Evolutionary conservation across 1,140 invertebrate genomes (phyloP).

Genomic region (Magallana gigas): DNA sequence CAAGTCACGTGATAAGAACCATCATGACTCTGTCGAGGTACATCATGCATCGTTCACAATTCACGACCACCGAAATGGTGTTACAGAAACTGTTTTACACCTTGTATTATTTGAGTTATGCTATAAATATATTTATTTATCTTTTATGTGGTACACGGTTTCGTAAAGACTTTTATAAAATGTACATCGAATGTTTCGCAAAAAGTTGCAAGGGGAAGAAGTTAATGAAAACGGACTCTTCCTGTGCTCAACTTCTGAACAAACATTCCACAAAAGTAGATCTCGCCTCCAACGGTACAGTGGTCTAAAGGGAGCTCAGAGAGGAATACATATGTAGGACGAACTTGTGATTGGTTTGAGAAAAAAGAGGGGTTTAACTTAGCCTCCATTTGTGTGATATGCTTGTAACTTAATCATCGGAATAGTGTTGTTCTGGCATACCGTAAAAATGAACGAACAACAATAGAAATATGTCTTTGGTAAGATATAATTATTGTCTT

Average conservation of each 20-base stretch:
- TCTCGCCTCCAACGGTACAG: no score
- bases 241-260: background rate
- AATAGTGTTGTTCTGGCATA: no score
- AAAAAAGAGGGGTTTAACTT: no score
- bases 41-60: slow-evolving; percentile 7
- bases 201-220: background rate
- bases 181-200: slow-evolving; percentile 37
- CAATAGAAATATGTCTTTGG: no score
- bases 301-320: no score
- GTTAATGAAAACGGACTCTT: background rate
- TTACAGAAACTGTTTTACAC: slow-evolving; percentile 82
- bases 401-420: no score
- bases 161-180: slow-evolving; percentile 59
- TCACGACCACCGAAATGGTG: slow-evolving; percentile 60
- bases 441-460: no score
- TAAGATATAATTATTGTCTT: no score
- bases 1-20: slow-evolving; percentile 79
- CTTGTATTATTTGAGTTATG: slow-evolving; percentile 89
- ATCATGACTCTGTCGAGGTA: slow-evolving; percentile 63
- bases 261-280: background rate
- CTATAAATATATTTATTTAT: slow-evolving; percentile 91
- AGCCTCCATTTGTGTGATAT: no score
- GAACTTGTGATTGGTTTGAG: no score
- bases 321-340: no score
- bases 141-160: slow-evolving; percentile 75